Base-by-base conservation (phyloP, 2,888 invertebrate genomes). In the Mamestra brassicae region DNA sequence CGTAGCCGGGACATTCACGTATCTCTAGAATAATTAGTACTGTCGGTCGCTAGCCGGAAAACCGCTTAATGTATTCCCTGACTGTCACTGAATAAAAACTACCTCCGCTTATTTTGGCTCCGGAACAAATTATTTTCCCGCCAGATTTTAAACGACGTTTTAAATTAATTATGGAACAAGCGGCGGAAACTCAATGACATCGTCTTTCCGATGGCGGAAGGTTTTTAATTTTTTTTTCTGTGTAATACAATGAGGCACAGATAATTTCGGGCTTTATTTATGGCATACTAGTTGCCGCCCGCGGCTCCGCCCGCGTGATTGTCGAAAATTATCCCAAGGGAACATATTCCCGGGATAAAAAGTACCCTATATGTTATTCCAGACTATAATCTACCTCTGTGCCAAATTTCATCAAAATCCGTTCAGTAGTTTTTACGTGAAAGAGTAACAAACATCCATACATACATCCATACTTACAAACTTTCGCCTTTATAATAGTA, bases 131-230 rank as follows among this genome's bases (percentile, higher is more conserved):
- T 71, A 82, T 82, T 65, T 85, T 69, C 72, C 74, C 55, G 75
- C 58, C 85, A 72, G 71, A 69, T 84, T 81, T 84, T 71, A 78
- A 84, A 69, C 84, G 76, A 73, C 75, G 65, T 78, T 85, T 81
- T 73, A 87, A 81, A 85, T 84, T 78, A 84, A 84, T 76, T 75
- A 76, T 63, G 82, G 65, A 76, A 74, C 78, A 73, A 85, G 69
- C 82, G 76, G 66, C 71, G 87, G 78, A 81, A 84, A 75, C 66
- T 75, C 75, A 78, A 83, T 85, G 80, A 79, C 80, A 77, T 75
- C 57, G 72, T 83, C 84, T 84, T 84, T 80, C 74, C 74, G 71
- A 77, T 80, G 74, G 76, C 73, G 80, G 73, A 77, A 55, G 54
- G 68, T 58, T 80, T 26, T 65, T 74, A 54, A 60, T 67, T 57